These are phyloP conservation scores for Bungarus multicinctus DNA, from an alignment of 2,113 vertebrate genomes.

Conservation along the genomic window DNA sequence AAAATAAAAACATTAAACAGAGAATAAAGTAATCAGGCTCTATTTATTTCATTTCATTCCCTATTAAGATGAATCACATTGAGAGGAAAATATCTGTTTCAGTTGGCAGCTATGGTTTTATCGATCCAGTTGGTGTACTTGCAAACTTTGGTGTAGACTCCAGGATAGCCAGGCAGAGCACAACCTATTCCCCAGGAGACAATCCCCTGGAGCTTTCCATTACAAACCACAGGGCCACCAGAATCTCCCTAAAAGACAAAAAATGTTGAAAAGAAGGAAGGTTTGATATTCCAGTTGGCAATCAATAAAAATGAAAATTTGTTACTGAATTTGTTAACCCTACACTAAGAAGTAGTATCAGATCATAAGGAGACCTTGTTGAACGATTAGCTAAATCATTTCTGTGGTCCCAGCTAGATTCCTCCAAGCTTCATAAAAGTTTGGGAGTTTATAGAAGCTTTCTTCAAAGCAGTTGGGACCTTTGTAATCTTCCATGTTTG, in stretches of 20 bases:
- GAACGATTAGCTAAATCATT: not conserved
- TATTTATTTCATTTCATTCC: not conserved
- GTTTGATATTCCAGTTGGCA: not conserved
- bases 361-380: not conserved
- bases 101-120: conserved; percentile 68
- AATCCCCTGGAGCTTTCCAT: conserved; percentile 76
- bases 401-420: not conserved
- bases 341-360: not conserved
- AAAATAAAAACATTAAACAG: not conserved
- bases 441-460: not conserved
- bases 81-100: not conserved
- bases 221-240: conserved; percentile 81
- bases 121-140: conserved; percentile 74
- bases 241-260: conserved; percentile 75
- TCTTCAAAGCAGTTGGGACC: not conserved
- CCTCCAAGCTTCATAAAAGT: not conserved
- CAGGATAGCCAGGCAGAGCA: conserved; percentile 72
- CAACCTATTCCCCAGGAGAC: conserved; percentile 87
- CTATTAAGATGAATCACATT: not conserved
- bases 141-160: conserved; percentile 83
- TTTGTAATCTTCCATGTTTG: not conserved
- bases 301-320: not conserved
- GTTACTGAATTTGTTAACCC: not conserved
- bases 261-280: not conserved
- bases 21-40: not conserved